These are phyloP conservation scores for Monochamus alternatus DNA, from an alignment of 2,888 invertebrate species.

Conservation along the genomic window DNA sequence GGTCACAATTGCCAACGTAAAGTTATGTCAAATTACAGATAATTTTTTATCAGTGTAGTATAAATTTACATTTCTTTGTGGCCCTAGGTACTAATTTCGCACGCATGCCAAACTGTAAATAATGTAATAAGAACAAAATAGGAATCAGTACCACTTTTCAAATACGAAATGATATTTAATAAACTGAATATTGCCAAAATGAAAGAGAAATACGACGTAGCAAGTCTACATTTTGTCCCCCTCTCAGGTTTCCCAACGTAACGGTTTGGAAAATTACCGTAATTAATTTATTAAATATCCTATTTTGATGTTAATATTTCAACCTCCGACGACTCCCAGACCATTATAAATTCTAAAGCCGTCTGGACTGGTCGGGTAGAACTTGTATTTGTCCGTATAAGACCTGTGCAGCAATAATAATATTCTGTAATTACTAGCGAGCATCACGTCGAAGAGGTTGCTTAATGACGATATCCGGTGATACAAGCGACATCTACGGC, in stretches of 20 bases:
- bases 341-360: slow-evolving; percentile 31
- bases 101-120: no score
- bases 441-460: slow-evolving; percentile 31
- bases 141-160: no score
- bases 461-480: slow-evolving; percentile 44
- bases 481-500: slow-evolving; percentile 39
- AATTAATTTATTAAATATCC: slow-evolving; percentile 20
- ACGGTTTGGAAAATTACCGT: slow-evolving; percentile 8
- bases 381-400: slow-evolving; percentile 37
- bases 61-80: no score
- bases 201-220: background rate
- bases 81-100: no score
- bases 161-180: no score
- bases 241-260: background rate
- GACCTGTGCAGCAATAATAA: slow-evolving; percentile 38
- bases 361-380: slow-evolving; percentile 27
- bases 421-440: slow-evolving; percentile 40
- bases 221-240: background rate
- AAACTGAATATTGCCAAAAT: no score
- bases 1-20: no score
- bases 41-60: no score
- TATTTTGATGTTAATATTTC: slow-evolving; percentile 26
- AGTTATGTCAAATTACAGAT: no score
- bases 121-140: no score
- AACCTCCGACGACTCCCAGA: slow-evolving; percentile 13